Evolutionary conservation across 2,888 invertebrate genomes (phyloP).

Genomic region (Bellardia pandia): DNA sequence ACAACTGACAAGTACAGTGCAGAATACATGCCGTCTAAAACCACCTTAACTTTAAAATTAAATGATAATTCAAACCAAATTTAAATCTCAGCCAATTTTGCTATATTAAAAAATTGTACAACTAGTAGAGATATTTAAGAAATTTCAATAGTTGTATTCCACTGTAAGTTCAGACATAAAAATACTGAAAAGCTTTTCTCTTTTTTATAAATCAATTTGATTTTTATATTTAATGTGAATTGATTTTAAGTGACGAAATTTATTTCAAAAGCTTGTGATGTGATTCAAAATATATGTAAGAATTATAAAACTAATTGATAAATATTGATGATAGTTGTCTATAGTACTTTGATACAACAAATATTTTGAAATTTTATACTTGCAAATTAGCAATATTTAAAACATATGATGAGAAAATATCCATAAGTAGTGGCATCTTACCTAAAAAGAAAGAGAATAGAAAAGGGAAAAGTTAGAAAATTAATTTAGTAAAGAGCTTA

Average conservation of each 20-base stretch:
- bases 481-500: not conserved
- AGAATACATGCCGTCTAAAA: too few relatives aligned
- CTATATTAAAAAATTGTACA: too few relatives aligned
- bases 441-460: slow-evolving; percentile 52
- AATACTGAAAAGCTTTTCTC: slow-evolving; percentile 41
- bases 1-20: too few relatives aligned
- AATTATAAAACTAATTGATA: not conserved
- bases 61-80: too few relatives aligned
- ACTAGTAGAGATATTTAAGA: too few relatives aligned
- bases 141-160: too few relatives aligned
- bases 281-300: not conserved
- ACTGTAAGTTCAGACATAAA: not conserved
- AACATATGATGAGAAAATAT: not conserved
- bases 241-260: not conserved
- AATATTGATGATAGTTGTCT: not conserved
- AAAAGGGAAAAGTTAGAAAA: slow-evolving; percentile 2
- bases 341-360: not conserved
- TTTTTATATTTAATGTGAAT: not conserved
- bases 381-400: not conserved
- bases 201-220: not conserved
- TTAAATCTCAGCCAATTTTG: too few relatives aligned
- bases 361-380: not conserved
- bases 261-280: not conserved
- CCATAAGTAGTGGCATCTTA: slow-evolving; percentile 13
- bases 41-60: too few relatives aligned